These are phyloP conservation scores for Chloroceryle inda DNA, from an alignment of 2,797 vertebrate species.

Conservation along the genomic window DNA sequence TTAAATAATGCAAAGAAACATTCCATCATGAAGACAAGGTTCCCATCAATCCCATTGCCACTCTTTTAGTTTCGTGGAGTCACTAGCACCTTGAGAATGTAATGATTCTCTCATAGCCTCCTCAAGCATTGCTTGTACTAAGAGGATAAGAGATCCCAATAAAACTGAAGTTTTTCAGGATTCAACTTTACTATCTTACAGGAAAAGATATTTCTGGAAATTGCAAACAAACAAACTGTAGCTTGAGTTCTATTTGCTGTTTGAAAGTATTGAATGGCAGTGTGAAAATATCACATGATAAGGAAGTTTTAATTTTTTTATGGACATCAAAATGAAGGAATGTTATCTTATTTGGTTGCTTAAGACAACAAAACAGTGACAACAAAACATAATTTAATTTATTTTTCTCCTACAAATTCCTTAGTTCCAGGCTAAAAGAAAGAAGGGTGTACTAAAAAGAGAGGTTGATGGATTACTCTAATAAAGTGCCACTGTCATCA, in stretches of 20 bases:
- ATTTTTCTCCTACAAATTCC: background rate
- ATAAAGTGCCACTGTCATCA: background rate
- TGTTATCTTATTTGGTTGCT: background rate
- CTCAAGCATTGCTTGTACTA: background rate
- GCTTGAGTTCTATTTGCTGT: background rate
- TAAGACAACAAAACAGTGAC: background rate
- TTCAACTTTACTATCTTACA: background rate
- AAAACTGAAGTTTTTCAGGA: background rate
- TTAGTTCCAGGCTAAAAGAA: background rate
- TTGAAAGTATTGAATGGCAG: background rate
- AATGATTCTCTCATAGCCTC: background rate
- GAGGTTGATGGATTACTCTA: background rate
- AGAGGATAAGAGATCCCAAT: background rate
- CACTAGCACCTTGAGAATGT: slow-evolving; percentile 3
- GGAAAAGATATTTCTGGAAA: background rate
- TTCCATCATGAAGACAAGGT: background rate
- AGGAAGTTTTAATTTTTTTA: background rate
- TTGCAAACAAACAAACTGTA: background rate
- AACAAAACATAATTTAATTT: background rate
- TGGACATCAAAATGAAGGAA: background rate
- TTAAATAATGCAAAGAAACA: slow-evolving; percentile 54
- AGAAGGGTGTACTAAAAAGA: background rate
- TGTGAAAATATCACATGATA: background rate
- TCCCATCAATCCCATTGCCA: slow-evolving; percentile 1
- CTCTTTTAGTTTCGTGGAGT: background rate